Base-by-base conservation (phyloP, 2,888 invertebrate genomes). In the Chrysolina haemoptera region DNA sequence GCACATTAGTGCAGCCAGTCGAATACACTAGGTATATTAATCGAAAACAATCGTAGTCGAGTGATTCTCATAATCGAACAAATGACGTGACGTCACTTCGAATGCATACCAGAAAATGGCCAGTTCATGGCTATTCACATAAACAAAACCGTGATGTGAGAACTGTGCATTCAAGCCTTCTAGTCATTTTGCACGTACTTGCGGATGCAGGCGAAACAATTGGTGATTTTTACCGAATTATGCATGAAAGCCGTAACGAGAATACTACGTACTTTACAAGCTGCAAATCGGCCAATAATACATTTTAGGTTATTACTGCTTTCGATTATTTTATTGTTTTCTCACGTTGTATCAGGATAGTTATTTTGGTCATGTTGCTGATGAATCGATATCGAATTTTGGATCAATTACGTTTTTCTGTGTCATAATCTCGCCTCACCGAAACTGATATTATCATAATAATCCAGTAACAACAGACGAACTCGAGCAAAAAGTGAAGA, bases 91-190 rank as follows among this genome's bases (percentile, higher is more conserved):
- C 35, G 67, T 41, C 50, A 14, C 10, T 16, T 27, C 27, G 50
- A 66, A 55, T 59, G 27, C 59, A 53, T 18, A 67, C 53, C 53
- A 67, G 53, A 67, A 67, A 67, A 67, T 67, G 53, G 12, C 50
- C 27, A 50, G 66, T 66, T 48, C 66, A 66, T 50, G 35, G 66
- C 43, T 18, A 18, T 67, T 22, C 67, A 43, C 67, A 41, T 67
- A 67, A 65, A 53, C 53, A 67, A 67, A 40, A 40, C 50, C 67
- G 67, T 67, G 67, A 67, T 67, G 67, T 53, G 67, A 53, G 63
- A 63, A 46, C 46, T 46, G 46, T 12, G 46, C 4, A 35, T 59
- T 59, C n/a, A 65, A 27, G 50, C 67, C 53, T 67, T 41, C 55
- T 12, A 18, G 67, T 53, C 53, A 53, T 53, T 67, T 55, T 20